phyloP scores from a whole-genome alignment of 2,113 vertebrate genomes.

The Syngnathus typhle region DNA sequence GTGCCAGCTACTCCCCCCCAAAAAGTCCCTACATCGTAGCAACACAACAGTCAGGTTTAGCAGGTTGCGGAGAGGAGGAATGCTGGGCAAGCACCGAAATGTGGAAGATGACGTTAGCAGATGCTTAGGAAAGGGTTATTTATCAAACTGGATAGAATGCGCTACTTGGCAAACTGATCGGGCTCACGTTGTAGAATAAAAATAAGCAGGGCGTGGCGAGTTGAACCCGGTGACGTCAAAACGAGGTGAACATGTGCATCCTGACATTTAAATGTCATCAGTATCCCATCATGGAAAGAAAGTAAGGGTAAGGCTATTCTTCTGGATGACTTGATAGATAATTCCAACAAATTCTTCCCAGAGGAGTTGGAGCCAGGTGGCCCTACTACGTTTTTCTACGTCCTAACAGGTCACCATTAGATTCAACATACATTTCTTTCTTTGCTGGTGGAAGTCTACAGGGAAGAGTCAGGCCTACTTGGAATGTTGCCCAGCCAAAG shows the following conservation, averaged over 20 bases:
- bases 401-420: neutral
- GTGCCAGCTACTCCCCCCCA: no score
- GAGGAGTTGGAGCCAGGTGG: no score
- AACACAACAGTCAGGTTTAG: constrained; percentile 3
- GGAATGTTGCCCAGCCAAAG: neutral
- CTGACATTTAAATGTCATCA: constrained; percentile 7
- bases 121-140: constrained; percentile 1
- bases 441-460: neutral
- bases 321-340: neutral
- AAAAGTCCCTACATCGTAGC: constrained; percentile 20
- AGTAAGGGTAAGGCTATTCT: neutral
- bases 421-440: neutral
- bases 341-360: neutral
- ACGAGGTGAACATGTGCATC: constrained; percentile 39
- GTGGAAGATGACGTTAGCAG: neutral
- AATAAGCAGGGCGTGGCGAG: neutral
- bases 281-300: neutral
- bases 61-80: constrained; percentile 15
- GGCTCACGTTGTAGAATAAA: neutral
- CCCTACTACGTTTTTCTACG: no score
- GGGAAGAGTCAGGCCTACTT: neutral
- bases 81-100: constrained; percentile 11
- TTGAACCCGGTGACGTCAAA: constrained; percentile 8
- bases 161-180: neutral
- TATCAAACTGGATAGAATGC: neutral